Base-by-base conservation (phyloP, 2,797 vertebrate species). In the Myripristis jacobus region DNA sequence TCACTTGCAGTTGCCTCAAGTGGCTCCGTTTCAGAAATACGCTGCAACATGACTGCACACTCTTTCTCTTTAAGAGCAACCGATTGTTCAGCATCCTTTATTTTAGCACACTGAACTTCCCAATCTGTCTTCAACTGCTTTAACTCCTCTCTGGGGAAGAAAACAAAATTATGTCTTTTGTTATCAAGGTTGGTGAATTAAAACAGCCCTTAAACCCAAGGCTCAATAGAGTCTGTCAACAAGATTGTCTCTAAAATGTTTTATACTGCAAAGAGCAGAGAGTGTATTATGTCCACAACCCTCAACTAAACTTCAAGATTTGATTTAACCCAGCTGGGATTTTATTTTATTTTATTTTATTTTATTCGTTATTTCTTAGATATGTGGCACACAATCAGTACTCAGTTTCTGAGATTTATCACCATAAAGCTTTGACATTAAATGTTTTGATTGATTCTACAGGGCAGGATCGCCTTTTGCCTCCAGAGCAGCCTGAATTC, bases 91-190 rank as follows among this genome's bases (percentile, higher is more conserved):
- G 83, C 54, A 6, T 75, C 59, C 12, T 55, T 61, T 44, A 88
- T 69, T 59, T 87, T 71, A 53, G n/a, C 60, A 72, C 31, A 25
- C 1, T 87, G 9, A 19, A 22, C 15, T 52, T 84, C 50, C 41
- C 87, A 73, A 22, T 58, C 1, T 8, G 24, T 59, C 59, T 60
- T 72, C 69, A 88, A 34, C 54, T 74, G 70, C 2, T 83, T 79
- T 38, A 86, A 81, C 19, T 87, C 72, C 27, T 81, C 53, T 79
- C 91, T 93, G 61, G 4, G 70, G 12, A 44, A 36, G 41, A 53
- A 79, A 79, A 54, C 48, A 47, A n/a, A 38, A 18, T 12, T 22
- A 41, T 36, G 8, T 34, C 2, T 27, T 50, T 60, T 55, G 15
- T 52, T 13, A 51, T 62, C 41, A 57, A 65, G n/a, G 10, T 62